Conservation (phyloP, 2,113 vertebrate genomes). For the Plectropomus leopardus region DNA sequence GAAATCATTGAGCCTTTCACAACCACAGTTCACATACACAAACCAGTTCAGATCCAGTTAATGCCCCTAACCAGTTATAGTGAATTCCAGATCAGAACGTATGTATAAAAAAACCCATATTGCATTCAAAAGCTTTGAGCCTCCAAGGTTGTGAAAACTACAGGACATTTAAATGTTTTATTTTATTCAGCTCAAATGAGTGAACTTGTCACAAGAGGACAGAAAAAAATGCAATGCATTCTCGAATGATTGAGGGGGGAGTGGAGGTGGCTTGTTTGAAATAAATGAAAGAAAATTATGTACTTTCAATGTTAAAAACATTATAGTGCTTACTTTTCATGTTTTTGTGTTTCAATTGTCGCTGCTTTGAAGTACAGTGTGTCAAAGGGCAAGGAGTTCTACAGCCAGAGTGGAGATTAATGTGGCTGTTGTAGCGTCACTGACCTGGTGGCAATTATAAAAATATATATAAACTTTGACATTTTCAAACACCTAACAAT, state of each 20-base stretch:
- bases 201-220: constrained; percentile 36
- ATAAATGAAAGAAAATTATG: constrained; percentile 39
- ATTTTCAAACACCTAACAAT: constrained; percentile 9
- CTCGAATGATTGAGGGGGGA: constrained; percentile 24
- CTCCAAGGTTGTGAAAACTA: constrained; percentile 65
- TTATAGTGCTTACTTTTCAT: constrained; percentile 22
- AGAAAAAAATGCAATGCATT: constrained; percentile 1
- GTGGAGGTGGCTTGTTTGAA: constrained; percentile 28
- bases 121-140: constrained; percentile 44
- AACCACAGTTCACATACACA: constrained; percentile 32
- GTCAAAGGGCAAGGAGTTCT: constrained; percentile 43
- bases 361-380: constrained; percentile 11
- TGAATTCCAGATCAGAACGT: constrained; percentile 45
- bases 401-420: constrained; percentile 6
- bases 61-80: constrained; percentile 55
- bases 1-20: constrained; percentile 64
- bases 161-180: constrained; percentile 35
- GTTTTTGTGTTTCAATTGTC: constrained; percentile 15
- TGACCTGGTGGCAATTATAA: not conserved
- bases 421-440: constrained; percentile 13
- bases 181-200: constrained; percentile 47
- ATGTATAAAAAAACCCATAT: constrained; percentile 6
- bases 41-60: constrained; percentile 40
- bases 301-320: constrained; percentile 63
- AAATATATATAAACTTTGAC: not conserved